Evolutionary conservation across 2,797 vertebrate genomes (phyloP).

Genomic region (Pagetopsis macropterus): DNA sequence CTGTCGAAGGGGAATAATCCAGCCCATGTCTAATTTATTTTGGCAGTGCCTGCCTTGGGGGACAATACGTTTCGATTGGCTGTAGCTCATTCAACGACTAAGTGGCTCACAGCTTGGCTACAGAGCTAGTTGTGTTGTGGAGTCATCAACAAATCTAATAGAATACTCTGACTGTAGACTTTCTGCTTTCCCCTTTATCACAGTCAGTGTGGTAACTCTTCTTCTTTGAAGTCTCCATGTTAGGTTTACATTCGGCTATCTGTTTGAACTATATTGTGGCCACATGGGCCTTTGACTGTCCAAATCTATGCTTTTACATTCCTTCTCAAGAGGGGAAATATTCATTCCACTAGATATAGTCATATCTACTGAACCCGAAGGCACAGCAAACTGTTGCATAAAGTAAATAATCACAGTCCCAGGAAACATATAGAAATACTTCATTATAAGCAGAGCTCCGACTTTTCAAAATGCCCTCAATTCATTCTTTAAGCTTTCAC

Average conservation of each 20-base stretch:
- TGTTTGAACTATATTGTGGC: conserved; percentile 56
- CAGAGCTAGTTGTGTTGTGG: conserved; percentile 66
- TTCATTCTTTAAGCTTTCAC: conserved; percentile 26
- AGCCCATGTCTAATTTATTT: conserved; percentile 72
- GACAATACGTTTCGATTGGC: conserved; percentile 63
- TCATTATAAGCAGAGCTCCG: conserved; percentile 6
- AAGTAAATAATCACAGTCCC: conserved; percentile 32
- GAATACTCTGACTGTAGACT: conserved; percentile 45
- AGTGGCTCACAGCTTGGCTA: conserved; percentile 68
- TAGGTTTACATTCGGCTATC: conserved; percentile 56
- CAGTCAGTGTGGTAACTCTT: conserved; percentile 25
- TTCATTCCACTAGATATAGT: conserved; percentile 50
- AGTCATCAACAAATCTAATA: conserved; percentile 57
- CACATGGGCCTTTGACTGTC: conserved; percentile 54
- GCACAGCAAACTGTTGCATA: conserved; percentile 42
- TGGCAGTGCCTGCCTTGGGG: conserved; percentile 65
- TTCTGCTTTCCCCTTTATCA: conserved; percentile 30
- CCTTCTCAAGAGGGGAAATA: conserved; percentile 40
- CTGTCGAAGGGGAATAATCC: conserved; percentile 73
- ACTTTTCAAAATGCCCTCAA: conserved; percentile 30
- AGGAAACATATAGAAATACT: conserved; percentile 40
- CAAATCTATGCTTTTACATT: conserved; percentile 55
- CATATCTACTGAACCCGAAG: conserved; percentile 39
- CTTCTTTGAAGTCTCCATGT: conserved; percentile 36
- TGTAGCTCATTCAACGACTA: conserved; percentile 73